A percentile compares a stretch with the other conserved stretches of the same genome.
Evolutionary conservation across 2,113 vertebrate genomes (phyloP).

Genomic region (Speoplatyrhinus poulsoni): DNA sequence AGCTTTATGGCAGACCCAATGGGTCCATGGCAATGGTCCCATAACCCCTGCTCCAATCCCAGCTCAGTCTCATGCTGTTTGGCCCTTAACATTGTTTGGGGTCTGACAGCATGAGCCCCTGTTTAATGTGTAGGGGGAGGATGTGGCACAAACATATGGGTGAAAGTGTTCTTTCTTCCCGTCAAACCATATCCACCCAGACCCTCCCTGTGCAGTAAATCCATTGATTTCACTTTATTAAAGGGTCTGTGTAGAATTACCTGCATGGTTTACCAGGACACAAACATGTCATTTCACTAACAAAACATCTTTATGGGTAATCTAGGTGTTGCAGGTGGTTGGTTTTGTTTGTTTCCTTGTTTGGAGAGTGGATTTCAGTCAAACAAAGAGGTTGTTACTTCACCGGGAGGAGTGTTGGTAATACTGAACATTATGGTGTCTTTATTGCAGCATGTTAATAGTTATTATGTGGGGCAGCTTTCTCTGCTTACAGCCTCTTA

Average conservation of each 20-base stretch:
- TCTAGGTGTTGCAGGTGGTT: too few species aligned
- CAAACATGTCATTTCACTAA: background rate
- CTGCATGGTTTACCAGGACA: too few species aligned
- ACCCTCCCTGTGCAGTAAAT: slow-evolving; percentile 3
- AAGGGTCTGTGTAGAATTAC: background rate
- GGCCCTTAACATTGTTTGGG: slow-evolving; percentile 48
- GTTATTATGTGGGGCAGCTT: background rate
- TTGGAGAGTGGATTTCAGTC: too few species aligned
- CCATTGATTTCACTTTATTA: slow-evolving; percentile 17
- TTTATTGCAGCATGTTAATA: background rate
- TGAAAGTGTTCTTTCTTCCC: slow-evolving; percentile 21
- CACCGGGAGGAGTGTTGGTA: too few species aligned
- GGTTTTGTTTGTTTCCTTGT: background rate
- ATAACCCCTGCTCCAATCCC: slow-evolving; percentile 21
- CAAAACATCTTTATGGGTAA: background rate
- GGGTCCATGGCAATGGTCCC: slow-evolving; percentile 26
- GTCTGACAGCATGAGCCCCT: slow-evolving; percentile 44
- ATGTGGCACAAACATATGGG: slow-evolving; percentile 3
- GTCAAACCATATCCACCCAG: slow-evolving; percentile 10
- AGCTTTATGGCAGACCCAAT: slow-evolving; percentile 30
- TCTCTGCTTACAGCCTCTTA: background rate
- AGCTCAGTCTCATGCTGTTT: slow-evolving; percentile 42
- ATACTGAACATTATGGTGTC: background rate
- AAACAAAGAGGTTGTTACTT: too few species aligned
- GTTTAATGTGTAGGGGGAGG: slow-evolving; percentile 7